Percentiles rank a stretch among this genome's conserved stretches.
Conservation (phyloP, 2,888 invertebrate species). For the Drosophila vallismaia region DNA sequence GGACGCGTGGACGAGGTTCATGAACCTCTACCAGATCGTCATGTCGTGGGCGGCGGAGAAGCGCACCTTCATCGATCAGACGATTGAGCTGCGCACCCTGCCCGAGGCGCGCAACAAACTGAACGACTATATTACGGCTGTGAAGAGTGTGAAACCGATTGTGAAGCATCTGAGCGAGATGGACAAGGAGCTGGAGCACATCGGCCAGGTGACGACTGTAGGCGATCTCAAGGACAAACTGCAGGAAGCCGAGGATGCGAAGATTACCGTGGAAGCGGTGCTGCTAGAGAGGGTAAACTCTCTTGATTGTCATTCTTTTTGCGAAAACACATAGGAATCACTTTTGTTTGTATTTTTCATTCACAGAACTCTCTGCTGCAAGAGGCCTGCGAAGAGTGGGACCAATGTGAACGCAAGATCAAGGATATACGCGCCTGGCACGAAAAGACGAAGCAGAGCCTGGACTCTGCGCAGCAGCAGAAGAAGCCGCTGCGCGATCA, state of each 20-base stretch:
- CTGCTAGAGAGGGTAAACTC: conserved; percentile 91
- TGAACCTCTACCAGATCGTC: conserved; percentile 91
- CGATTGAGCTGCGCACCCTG: conserved; percentile 90
- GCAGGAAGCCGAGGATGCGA: conserved; percentile 93
- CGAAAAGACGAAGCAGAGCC: conserved; percentile 90
- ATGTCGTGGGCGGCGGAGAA: conserved; percentile 94
- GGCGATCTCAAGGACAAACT: conserved; percentile 94
- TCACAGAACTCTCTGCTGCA: conserved; percentile 91
- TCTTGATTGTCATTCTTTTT: background rate
- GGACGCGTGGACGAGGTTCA: conserved; percentile 94
- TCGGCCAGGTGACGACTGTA: conserved; percentile 92
- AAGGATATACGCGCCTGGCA: conserved; percentile 95
- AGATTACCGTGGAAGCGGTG: conserved; percentile 92
- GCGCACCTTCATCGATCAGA: conserved; percentile 90
- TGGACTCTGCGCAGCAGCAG: conserved; percentile 92
- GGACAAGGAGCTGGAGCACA: conserved; percentile 94
- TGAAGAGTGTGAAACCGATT: conserved; percentile 94
- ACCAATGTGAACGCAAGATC: conserved; percentile 96
- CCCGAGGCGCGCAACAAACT: conserved; percentile 93
- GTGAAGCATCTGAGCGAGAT: conserved; percentile 95
- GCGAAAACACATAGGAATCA: background rate
- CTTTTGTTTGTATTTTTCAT: background rate
- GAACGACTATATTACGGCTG: conserved; percentile 94
- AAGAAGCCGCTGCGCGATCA: conserved; percentile 95
- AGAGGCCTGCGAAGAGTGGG: conserved; percentile 97